Evolutionary conservation across 2,888 invertebrate species (phyloP), one percentile per base, ranked within the genome.

Genomic region (Aporophyla nigra): DNA sequence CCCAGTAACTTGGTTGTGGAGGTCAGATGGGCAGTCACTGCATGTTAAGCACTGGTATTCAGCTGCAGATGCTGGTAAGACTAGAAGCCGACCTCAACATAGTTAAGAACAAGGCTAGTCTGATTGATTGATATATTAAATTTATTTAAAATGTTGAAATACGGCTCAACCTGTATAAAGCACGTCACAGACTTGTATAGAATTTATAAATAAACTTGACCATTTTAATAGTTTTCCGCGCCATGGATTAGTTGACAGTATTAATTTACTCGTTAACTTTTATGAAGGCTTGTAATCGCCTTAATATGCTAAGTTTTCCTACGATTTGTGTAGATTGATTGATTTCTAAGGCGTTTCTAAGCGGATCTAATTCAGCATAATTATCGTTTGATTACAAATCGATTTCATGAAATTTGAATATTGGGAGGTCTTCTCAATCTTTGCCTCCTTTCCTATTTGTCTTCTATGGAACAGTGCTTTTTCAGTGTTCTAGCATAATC

Each of bases 241-340:
- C 51, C 27, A 63, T 63, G 27, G 19, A 67, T 74, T 68, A 66
- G 56, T 63, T 74, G 74, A 69, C 70, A 67, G 7, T 73, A 40
- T 78, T 84, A 78, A 81, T 83, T 75, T 24, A 68, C 61, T 81
- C 74, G 61, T 75, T 46, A 78, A 61, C 40, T 74, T 74, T 73
- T 80, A 74, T 62, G 68, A 56, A 69, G 40, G 40, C 40, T 58
- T 27, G 4, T 72, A 77, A 77, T 69, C 58, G 58, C 72, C 49
- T 75, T 78, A 70, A 43, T 53, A 81, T 78, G 58, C 24, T 62
- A 76, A 80, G 27, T 68, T 63, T 67, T 40, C 6, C 2, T 16
- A 78, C 54, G 51, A 12, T 4, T 21, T 67, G 24, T 63, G 74
- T 71, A 33, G 33, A 58, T 56, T 68, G 70, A 78, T 69, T 71